Conservation (phyloP, 2,888 invertebrate species). For the Ellobium chinense region DNA sequence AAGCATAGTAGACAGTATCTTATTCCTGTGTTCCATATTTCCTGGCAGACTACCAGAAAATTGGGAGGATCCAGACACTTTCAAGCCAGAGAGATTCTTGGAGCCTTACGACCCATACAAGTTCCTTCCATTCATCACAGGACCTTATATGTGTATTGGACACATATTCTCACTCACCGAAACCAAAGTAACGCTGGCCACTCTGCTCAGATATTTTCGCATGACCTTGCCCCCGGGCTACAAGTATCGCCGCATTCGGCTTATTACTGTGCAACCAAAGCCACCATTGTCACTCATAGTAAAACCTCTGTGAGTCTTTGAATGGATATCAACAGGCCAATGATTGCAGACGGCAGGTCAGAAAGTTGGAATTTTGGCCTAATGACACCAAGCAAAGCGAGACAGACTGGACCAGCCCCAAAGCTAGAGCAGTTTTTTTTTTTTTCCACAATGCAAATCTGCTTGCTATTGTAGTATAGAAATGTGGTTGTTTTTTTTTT, state of each 20-base stretch:
- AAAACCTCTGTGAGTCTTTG: not conserved
- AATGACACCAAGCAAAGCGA: too few relatives aligned
- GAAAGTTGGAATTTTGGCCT: too few relatives aligned
- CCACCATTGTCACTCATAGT: slow-evolving; percentile 57
- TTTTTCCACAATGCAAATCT: too few relatives aligned
- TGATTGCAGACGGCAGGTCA: too few relatives aligned
- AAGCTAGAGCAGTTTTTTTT: too few relatives aligned
- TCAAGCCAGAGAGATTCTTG: slow-evolving; percentile 69
- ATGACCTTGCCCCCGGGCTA: slow-evolving; percentile 62
- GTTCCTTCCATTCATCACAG: slow-evolving; percentile 69
- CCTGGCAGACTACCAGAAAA: slow-evolving; percentile 64
- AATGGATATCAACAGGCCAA: too few relatives aligned
- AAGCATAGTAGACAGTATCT: too few relatives aligned
- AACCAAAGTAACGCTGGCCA: slow-evolving; percentile 64
- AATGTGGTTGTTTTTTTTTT: too few relatives aligned
- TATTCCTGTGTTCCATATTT: too few relatives aligned
- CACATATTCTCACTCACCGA: slow-evolving; percentile 71
- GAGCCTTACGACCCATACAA: slow-evolving; percentile 52
- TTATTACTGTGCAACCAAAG: slow-evolving; percentile 62
- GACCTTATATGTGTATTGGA: slow-evolving; percentile 75
- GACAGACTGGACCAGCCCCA: too few relatives aligned
- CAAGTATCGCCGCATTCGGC: slow-evolving; percentile 54
- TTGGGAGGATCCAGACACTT: slow-evolving; percentile 65
- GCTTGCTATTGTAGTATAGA: too few relatives aligned
- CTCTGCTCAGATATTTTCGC: slow-evolving; percentile 59